Percentiles rank a stretch among this genome's conserved stretches.
These are phyloP conservation scores for Sinopyrophorus schimmeli DNA, from an alignment of 2,888 invertebrate genomes.

Conservation along the genomic window DNA sequence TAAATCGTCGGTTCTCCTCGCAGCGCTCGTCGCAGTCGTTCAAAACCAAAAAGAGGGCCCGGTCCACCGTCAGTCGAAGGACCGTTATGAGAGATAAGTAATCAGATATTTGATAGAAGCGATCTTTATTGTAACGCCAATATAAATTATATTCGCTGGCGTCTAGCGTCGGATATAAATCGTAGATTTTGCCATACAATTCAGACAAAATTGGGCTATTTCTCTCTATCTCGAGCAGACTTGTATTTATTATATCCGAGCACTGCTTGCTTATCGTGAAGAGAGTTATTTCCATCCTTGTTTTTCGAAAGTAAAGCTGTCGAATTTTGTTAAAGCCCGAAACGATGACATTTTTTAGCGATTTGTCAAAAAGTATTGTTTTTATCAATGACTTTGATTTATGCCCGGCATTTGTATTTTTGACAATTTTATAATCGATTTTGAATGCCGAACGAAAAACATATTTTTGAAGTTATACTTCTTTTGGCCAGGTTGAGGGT, in stretches of 20 bases:
- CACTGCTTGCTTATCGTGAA: slow-evolving; percentile 39
- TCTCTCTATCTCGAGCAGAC: slow-evolving; percentile 23
- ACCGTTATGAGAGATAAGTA: slow-evolving; percentile 39
- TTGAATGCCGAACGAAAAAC: too few relatives aligned
- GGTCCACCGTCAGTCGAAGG: slow-evolving; percentile 34
- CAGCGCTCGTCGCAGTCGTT: slow-evolving; percentile 37
- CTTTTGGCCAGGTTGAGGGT: too few relatives aligned
- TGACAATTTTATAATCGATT: too few relatives aligned
- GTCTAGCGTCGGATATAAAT: slow-evolving; percentile 35
- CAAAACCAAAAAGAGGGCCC: slow-evolving; percentile 37
- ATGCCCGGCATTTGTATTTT: too few relatives aligned
- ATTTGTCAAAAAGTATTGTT: too few relatives aligned
- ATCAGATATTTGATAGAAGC: slow-evolving; percentile 39
- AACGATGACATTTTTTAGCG: too few relatives aligned
- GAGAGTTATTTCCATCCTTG: slow-evolving; percentile 36
- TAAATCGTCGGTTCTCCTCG: slow-evolving; percentile 34
- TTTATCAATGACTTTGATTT: too few relatives aligned
- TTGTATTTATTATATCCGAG: slow-evolving; percentile 35
- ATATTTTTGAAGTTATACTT: too few relatives aligned
- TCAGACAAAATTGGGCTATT: slow-evolving; percentile 25
- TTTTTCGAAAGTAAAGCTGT: too few relatives aligned
- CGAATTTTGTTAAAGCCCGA: too few relatives aligned
- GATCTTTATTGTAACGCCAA: slow-evolving; percentile 39
- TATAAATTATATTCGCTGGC: slow-evolving; percentile 34
- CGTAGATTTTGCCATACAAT: slow-evolving; percentile 34